A percentile compares a stretch with the other conserved stretches of the same genome.
Evolutionary conservation across 1,140 invertebrate species (phyloP).

Genomic region (Tetramorium parvispinum): DNA sequence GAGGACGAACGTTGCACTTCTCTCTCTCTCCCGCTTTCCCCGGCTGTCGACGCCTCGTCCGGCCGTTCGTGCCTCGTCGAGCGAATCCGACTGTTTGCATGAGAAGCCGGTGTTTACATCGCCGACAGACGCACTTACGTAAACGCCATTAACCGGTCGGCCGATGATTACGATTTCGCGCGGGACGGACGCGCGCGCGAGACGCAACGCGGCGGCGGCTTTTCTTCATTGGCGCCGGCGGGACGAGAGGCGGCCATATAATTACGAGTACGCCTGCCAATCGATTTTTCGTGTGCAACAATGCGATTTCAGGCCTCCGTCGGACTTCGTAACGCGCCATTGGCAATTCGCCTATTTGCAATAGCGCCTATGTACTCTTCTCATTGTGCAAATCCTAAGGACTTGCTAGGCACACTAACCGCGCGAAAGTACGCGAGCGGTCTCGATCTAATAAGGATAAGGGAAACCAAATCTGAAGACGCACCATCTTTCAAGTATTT

Average conservation of each 20-base stretch:
- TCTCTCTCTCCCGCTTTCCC: slow-evolving; percentile 21
- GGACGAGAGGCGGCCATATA: slow-evolving; percentile 8
- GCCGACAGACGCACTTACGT: slow-evolving; percentile 49
- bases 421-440: background rate
- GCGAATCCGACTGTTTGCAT: slow-evolving; percentile 33
- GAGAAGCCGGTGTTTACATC: slow-evolving; percentile 41
- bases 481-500: background rate
- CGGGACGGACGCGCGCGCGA: background rate
- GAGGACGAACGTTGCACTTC: background rate
- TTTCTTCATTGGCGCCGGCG: slow-evolving; percentile 43
- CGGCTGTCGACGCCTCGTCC: background rate
- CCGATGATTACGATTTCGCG: slow-evolving; percentile 33
- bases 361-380: background rate
- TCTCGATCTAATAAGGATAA: background rate
- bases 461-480: background rate
- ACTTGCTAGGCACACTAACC: background rate
- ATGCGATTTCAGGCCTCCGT: slow-evolving; percentile 25
- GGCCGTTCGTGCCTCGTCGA: background rate
- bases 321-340: slow-evolving; percentile 38
- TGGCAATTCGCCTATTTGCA: slow-evolving; percentile 28
- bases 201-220: background rate
- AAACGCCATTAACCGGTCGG: slow-evolving; percentile 36
- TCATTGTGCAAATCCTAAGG: slow-evolving; percentile 15
- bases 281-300: slow-evolving; percentile 34
- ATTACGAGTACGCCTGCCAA: slow-evolving; percentile 22